These are phyloP conservation scores for Oncorhynchus keta DNA, from an alignment of 2,113 vertebrate species.

Conservation along the genomic window DNA sequence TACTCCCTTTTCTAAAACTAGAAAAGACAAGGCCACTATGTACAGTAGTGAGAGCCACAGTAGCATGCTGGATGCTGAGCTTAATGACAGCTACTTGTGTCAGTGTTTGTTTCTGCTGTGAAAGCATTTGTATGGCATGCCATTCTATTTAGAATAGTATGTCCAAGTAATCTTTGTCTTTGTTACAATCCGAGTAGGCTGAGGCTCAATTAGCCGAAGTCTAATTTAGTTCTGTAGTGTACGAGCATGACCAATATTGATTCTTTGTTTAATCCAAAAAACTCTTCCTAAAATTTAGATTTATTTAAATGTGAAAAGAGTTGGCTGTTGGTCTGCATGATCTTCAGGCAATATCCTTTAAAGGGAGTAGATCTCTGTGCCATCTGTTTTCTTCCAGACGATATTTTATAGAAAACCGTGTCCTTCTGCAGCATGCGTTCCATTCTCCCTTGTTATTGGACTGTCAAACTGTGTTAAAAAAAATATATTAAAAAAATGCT, in stretches of 20 bases:
- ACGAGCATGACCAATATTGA: constrained; percentile 29
- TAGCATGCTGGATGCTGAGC: constrained; percentile 16
- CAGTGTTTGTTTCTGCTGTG: constrained; percentile 39
- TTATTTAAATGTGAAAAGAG: constrained; percentile 49
- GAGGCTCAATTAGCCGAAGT: constrained; percentile 14
- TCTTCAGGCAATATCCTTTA: constrained; percentile 35
- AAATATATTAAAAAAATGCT: constrained; percentile 6
- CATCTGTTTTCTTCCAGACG: constrained; percentile 35
- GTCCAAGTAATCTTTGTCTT: constrained; percentile 47
- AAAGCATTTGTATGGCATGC: constrained; percentile 39
- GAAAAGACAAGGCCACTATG: constrained; percentile 20
- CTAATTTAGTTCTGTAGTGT: constrained; percentile 21
- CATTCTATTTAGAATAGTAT: constrained; percentile 25
- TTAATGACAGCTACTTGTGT: constrained; percentile 18
- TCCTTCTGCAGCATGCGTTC: constrained; percentile 69
- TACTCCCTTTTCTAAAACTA: background rate
- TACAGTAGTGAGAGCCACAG: constrained; percentile 4
- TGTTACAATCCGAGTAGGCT: constrained; percentile 21
- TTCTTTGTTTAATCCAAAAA: constrained; percentile 51
- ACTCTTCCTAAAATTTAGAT: constrained; percentile 37
- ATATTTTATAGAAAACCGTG: constrained; percentile 23
- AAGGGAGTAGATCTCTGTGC: constrained; percentile 27
- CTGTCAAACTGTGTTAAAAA: constrained; percentile 63
- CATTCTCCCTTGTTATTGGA: constrained; percentile 61
- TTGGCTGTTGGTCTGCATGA: constrained; percentile 2